These are phyloP conservation scores for Aphelinus certus DNA, from an alignment of 1,140 invertebrate species.

Conservation along the genomic window DNA sequence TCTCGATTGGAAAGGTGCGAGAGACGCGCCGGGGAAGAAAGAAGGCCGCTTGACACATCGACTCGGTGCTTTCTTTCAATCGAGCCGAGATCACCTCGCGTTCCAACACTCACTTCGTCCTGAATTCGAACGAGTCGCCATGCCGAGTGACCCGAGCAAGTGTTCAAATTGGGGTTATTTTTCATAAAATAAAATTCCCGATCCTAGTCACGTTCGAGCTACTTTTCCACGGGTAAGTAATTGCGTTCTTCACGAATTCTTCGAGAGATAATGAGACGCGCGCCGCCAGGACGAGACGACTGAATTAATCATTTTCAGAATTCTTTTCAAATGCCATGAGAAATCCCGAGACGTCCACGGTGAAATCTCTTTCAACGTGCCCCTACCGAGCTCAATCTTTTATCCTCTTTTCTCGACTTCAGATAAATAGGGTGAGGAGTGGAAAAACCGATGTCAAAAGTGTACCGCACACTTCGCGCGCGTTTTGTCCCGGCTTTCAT, in stretches of 20 bases:
- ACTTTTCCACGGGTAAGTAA: not conserved
- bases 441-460: conserved; percentile 7
- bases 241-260: conserved; percentile 15
- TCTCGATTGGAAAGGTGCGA: too few species aligned
- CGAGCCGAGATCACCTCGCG: too few species aligned
- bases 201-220: too few species aligned
- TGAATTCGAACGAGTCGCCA: too few species aligned
- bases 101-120: too few species aligned
- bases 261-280: not conserved
- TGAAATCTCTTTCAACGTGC: conserved; percentile 7
- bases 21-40: too few species aligned
- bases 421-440: conserved; percentile 9
- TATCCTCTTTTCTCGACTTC: not conserved
- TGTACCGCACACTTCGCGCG: not conserved
- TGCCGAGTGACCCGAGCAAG: too few species aligned
- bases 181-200: conserved; percentile 1
- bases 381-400: not conserved
- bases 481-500: not conserved
- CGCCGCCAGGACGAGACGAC: not conserved
- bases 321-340: conserved; percentile 2
- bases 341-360: not conserved
- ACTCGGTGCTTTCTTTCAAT: too few species aligned
- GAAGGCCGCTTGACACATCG: too few species aligned
- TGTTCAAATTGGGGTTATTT: not conserved
- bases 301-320: conserved; percentile 17